A percentile compares a stretch with the other conserved stretches of the same genome.
These are phyloP conservation scores for Taenioides sp. DNA, from an alignment of 2,797 vertebrate species.

Conservation along the genomic window DNA sequence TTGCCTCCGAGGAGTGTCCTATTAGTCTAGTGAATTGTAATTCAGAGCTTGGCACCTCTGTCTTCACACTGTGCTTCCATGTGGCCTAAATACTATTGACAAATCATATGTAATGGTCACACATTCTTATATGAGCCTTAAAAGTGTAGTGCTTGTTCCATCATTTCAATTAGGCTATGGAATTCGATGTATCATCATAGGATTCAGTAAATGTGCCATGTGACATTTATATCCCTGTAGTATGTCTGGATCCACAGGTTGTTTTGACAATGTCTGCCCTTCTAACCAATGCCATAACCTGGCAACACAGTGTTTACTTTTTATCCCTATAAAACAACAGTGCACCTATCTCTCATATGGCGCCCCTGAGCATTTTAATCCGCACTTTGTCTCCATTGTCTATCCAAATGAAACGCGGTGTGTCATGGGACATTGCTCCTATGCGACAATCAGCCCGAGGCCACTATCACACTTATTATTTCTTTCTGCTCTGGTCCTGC, in stretches of 20 bases:
- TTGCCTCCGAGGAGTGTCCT: not conserved
- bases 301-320: not conserved
- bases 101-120: not conserved
- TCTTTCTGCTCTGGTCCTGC: slow-evolving; percentile 10
- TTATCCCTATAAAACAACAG: slow-evolving; percentile 2
- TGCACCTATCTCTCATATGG: slow-evolving; percentile 14
- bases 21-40: not conserved
- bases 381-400: slow-evolving; percentile 31
- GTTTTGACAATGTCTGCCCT: not conserved
- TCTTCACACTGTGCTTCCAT: not conserved
- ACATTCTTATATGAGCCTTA: not conserved
- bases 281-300: slow-evolving; percentile 1
- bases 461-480: slow-evolving; percentile 35
- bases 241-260: not conserved
- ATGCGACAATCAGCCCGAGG: slow-evolving; percentile 56
- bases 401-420: slow-evolving; percentile 39
- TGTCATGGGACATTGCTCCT: slow-evolving; percentile 52
- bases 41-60: not conserved
- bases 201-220: not conserved
- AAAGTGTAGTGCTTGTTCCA: not conserved
- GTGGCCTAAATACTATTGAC: not conserved
- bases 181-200: not conserved
- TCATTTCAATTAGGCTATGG: not conserved
- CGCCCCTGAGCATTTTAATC: slow-evolving; percentile 29
- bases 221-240: not conserved